phyloP scores from a whole-genome alignment of 2,113 vertebrate genomes.

The Plecotus auritus region DNA sequence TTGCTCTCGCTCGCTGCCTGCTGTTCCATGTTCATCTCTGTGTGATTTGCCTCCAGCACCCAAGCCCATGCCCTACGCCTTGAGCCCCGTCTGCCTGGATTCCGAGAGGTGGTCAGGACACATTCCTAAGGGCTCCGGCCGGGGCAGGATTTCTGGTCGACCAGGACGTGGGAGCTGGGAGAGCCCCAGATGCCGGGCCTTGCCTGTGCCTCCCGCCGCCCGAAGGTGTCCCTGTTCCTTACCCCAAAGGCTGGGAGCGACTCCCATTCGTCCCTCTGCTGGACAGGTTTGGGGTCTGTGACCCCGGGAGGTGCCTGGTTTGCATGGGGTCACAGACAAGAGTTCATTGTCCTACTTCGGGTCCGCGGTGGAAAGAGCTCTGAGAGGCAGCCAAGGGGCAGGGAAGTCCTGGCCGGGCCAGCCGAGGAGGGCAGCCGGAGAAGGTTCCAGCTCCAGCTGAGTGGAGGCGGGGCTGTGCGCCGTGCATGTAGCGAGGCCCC shows the following conservation, averaged over 20 bases:
- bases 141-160: not conserved
- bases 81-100: not conserved
- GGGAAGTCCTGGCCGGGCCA: not conserved
- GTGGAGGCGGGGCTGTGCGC: not conserved
- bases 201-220: not conserved
- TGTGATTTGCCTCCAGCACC: not conserved
- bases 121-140: not conserved
- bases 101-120: no score
- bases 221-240: not conserved
- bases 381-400: not conserved
- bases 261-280: not conserved
- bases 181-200: not conserved
- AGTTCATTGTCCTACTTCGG: not conserved
- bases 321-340: not conserved
- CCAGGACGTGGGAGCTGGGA: not conserved
- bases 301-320: not conserved
- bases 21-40: not conserved
- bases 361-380: not conserved
- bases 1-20: not conserved
- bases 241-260: not conserved
- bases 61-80: accelerated
- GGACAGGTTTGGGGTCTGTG: not conserved
- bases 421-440: not conserved
- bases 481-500: not conserved
- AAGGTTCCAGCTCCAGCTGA: not conserved